phyloP scores from a whole-genome alignment of 2,888 invertebrate genomes.

The Phaedon cochleariae region DNA sequence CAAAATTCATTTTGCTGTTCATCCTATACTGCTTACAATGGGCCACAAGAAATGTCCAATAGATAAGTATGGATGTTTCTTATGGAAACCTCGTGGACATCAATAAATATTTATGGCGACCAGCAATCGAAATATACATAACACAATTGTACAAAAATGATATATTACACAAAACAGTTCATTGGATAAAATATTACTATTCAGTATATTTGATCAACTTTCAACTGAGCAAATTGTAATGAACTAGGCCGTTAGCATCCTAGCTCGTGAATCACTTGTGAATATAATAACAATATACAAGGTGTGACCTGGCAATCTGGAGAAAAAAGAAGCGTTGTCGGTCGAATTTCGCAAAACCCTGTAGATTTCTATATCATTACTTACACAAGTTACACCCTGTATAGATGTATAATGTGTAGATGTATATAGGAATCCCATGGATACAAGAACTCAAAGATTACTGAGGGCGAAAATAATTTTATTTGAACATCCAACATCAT shows the following conservation, averaged over 20 bases:
- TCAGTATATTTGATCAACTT: neutral
- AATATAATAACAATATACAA: no score
- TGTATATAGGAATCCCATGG: no score
- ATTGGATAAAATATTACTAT: neutral
- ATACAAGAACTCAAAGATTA: no score
- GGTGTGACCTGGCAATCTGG: no score
- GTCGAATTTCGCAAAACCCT: no score
- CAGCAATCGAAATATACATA: constrained; percentile 31
- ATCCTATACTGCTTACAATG: neutral
- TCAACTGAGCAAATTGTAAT: neutral
- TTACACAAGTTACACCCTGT: no score
- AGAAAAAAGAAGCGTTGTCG: no score
- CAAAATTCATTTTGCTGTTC: neutral
- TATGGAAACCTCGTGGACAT: constrained; percentile 2
- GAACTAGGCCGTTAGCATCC: neutral
- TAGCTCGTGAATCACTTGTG: no score
- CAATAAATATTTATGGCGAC: constrained; percentile 29
- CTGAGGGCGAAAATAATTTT: no score
- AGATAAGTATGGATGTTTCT: constrained; percentile 10
- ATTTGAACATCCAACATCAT: no score
- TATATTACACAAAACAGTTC: constrained; percentile 34
- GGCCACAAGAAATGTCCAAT: neutral
- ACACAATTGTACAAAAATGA: constrained; percentile 37
- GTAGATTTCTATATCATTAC: no score
- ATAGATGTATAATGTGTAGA: no score